Evolutionary conservation across 1,140 invertebrate species (phyloP).

Genomic region (Trypoxylus dichotomus): DNA sequence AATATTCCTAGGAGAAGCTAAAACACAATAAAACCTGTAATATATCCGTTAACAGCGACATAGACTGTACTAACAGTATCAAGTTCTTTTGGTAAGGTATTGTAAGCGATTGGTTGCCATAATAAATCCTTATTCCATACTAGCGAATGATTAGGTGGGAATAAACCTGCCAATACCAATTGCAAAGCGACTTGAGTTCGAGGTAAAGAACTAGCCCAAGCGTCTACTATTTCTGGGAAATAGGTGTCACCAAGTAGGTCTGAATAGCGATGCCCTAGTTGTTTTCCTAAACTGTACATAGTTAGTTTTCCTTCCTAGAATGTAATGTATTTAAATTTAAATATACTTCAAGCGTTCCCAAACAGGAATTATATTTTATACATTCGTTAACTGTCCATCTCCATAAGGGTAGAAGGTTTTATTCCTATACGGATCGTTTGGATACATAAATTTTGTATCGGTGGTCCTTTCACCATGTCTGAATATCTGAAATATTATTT

Average conservation of each 20-base stretch:
- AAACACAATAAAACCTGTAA: not conserved
- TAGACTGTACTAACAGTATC: not conserved
- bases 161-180: conserved; percentile 51
- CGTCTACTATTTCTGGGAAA: conserved; percentile 51
- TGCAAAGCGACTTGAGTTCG: conserved; percentile 59
- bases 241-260: conserved; percentile 37
- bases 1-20: not conserved
- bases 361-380: not conserved
- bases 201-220: conserved; percentile 60
- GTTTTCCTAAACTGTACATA: conserved; percentile 19
- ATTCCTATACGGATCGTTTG: conserved; percentile 64
- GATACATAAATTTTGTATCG: conserved; percentile 62
- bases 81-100: conserved; percentile 5
- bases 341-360: not conserved
- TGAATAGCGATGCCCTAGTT: not conserved
- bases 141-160: conserved; percentile 46
- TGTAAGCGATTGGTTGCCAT: conserved; percentile 53
- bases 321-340: not conserved
- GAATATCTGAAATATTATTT: conserved; percentile 59
- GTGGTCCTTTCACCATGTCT: conserved; percentile 79
- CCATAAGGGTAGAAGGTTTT: conserved; percentile 67
- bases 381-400: conserved; percentile 37
- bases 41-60: not conserved
- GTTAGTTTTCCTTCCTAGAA: conserved; percentile 24
- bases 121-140: conserved; percentile 45